Evolutionary conservation across 92 coral and sea anemone genomes (phyloP).

Genomic region (Parazoanthus atlanticus): DNA sequence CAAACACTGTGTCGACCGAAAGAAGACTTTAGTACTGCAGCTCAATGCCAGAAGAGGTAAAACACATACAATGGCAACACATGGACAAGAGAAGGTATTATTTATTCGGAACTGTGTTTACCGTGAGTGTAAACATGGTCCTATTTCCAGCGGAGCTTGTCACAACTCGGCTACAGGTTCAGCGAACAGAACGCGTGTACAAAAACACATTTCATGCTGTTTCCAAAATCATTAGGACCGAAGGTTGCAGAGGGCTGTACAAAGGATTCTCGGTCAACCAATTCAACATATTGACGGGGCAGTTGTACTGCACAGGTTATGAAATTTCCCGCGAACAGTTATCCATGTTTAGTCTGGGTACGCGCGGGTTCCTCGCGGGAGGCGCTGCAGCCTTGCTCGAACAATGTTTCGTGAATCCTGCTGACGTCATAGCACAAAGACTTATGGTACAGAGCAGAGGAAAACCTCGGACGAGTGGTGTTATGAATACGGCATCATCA

Average conservation of each 20-base stretch:
- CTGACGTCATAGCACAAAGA: conserved; percentile 77
- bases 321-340: conserved; percentile 81
- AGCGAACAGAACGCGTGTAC: conserved; percentile 71
- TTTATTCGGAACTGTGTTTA: conserved; percentile 66
- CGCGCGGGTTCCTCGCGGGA: conserved; percentile 94
- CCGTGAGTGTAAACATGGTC: conserved; percentile 60
- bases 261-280: conserved; percentile 81
- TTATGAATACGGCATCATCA: conserved; percentile 33
- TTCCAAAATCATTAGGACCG: conserved; percentile 68
- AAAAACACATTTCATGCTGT: conserved; percentile 87
- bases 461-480: conserved; percentile 41
- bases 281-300: conserved; percentile 79
- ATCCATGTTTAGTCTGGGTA: conserved; percentile 69
- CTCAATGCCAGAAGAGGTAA: conserved; percentile 86
- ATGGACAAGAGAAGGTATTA: conserved; percentile 83
- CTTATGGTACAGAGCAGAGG: conserved; percentile 79
- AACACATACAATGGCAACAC: conserved; percentile 89
- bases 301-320: conserved; percentile 79
- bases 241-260: conserved; percentile 86
- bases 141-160: conserved; percentile 87
- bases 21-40: too few species aligned
- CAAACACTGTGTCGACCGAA: too few species aligned
- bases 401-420: conserved; percentile 81
- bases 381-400: conserved; percentile 80
- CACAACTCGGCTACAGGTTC: conserved; percentile 92